phyloP scores from a whole-genome alignment of 2,797 vertebrate genomes.

The Molossus alvarezi region DNA sequence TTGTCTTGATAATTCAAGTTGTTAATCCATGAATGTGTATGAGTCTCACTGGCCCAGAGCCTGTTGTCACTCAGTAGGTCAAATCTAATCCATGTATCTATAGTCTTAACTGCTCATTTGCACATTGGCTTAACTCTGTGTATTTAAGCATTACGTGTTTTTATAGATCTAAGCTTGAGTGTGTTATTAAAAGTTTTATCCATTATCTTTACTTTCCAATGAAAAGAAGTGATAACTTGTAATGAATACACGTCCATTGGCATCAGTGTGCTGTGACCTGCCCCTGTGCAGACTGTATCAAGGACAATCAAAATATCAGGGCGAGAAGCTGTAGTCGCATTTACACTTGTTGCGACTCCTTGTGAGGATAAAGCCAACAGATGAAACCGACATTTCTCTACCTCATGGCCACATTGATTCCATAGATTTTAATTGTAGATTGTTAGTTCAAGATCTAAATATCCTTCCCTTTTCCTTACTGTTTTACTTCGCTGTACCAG shows the following conservation, averaged over 20 bases:
- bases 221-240: neutral
- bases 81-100: conserved; percentile 71
- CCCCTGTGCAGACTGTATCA: neutral
- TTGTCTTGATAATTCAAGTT: conserved; percentile 63
- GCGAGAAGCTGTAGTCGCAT: conserved; percentile 9
- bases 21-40: conserved; percentile 60
- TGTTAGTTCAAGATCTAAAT: conserved; percentile 26
- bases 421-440: conserved; percentile 31
- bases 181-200: conserved; percentile 70
- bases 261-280: neutral
- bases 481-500: neutral
- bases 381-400: conserved; percentile 42
- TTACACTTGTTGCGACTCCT: neutral
- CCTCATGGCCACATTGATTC: neutral
- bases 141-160: conserved; percentile 77
- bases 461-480: conserved; percentile 16
- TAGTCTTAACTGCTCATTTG: conserved; percentile 77
- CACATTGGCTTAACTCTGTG: conserved; percentile 70
- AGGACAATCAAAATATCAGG: neutral
- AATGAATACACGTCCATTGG: neutral
- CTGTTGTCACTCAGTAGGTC: conserved; percentile 69
- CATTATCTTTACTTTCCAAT: conserved; percentile 52
- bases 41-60: conserved; percentile 56
- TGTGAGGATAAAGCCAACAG: conserved; percentile 47
- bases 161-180: conserved; percentile 66